phyloP scores from a whole-genome alignment of 2,797 vertebrate genomes.

The Telmatherina bonti region DNA sequence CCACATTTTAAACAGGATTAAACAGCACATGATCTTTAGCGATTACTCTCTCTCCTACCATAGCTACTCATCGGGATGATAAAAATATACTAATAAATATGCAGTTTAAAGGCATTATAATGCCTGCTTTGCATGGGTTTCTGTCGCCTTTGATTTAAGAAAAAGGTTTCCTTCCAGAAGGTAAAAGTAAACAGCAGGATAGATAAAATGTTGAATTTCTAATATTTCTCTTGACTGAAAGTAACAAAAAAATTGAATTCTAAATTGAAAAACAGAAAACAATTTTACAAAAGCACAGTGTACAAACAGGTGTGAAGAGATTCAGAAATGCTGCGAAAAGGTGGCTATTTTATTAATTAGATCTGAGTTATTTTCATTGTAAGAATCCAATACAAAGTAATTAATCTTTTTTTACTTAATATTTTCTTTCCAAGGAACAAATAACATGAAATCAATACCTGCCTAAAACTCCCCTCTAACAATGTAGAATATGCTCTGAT shows the following conservation, averaged over 20 bases:
- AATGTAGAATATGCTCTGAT: slow-evolving; percentile 2
- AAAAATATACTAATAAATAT: neutral
- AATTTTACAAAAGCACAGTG: neutral
- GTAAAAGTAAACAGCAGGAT: neutral
- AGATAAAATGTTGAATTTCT: neutral
- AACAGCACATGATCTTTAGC: neutral
- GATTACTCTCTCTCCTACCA: neutral
- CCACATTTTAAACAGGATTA: slow-evolving; percentile 1
- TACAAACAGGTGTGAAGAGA: neutral
- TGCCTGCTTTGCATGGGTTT: too few relatives aligned
- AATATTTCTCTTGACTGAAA: neutral
- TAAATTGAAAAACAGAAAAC: neutral
- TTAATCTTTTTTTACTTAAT: neutral
- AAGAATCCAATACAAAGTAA: neutral
- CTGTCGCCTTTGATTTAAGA: too few relatives aligned
- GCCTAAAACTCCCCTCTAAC: slow-evolving; percentile 2
- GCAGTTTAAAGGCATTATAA: too few relatives aligned
- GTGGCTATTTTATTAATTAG: slow-evolving; percentile 1
- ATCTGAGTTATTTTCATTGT: too few relatives aligned
- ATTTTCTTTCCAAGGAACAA: neutral
- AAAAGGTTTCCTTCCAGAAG: too few relatives aligned
- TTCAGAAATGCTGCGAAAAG: neutral
- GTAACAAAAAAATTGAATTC: neutral
- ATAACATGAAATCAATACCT: neutral
- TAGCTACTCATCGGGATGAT: neutral